A percentile compares a stretch with the other conserved stretches of the same genome.
Conservation (phyloP, 2,888 invertebrate species). For the Nematopogon swammerdamellus region DNA sequence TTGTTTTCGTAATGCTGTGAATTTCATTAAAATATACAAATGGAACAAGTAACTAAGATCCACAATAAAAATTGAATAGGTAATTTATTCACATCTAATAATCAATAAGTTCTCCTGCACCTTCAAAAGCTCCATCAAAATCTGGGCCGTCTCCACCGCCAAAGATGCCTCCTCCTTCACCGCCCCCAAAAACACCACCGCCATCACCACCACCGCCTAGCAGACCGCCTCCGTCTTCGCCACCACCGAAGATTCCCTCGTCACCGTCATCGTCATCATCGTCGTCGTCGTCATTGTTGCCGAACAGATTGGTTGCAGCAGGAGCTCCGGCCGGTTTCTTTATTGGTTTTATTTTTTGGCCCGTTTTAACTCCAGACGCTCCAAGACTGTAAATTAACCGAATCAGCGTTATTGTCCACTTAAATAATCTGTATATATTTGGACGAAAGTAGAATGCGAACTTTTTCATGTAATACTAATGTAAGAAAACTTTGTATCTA, state of each 20-base stretch:
- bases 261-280: conserved; percentile 28
- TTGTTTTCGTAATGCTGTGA: no score
- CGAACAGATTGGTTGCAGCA: conserved; percentile 35
- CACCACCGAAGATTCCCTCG: conserved; percentile 17
- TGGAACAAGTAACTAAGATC: no score
- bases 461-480: no score
- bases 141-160: conserved; percentile 13
- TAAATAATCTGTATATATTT: no score
- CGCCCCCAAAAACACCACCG: conserved; percentile 12
- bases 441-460: no score
- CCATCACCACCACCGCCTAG: conserved; percentile 8
- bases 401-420: not conserved
- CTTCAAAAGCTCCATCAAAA: conserved; percentile 11
- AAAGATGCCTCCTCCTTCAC: conserved; percentile 15
- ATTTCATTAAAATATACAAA: no score
- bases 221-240: conserved; percentile 8
- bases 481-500: no score
- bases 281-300: conserved; percentile 22
- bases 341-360: conserved; percentile 40
- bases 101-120: conserved; percentile 11
- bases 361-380: conserved; percentile 39
- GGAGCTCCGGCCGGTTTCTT: conserved; percentile 27
- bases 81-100: no score
- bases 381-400: conserved; percentile 31
- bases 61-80: no score